These are phyloP conservation scores for Aphelocoma californica DNA, from an alignment of 2,797 vertebrate species.

Conservation along the genomic window DNA sequence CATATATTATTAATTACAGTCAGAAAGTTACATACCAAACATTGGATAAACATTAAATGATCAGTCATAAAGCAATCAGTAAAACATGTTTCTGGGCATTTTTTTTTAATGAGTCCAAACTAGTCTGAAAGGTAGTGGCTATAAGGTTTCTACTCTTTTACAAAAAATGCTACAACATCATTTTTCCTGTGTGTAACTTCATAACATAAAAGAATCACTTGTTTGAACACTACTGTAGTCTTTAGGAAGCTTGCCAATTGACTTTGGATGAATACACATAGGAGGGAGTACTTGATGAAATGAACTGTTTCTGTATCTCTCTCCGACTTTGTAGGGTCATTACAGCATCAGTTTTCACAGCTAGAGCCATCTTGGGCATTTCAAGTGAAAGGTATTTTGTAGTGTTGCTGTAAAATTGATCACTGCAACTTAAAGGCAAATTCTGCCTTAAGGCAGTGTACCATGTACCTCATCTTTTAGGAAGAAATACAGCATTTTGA, in stretches of 20 bases:
- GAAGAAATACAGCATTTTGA: neutral
- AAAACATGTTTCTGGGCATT: fast-evolving
- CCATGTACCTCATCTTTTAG: neutral
- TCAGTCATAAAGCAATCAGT: neutral
- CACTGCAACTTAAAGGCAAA: neutral
- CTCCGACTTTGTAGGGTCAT: neutral
- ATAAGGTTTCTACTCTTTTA: conserved; percentile 22
- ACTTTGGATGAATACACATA: neutral
- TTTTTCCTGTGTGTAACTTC: neutral
- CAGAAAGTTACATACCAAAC: neutral
- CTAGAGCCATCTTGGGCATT: neutral
- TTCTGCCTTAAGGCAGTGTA: neutral
- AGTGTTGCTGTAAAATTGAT: neutral
- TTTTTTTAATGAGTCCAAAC: neutral
- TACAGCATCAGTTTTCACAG: neutral
- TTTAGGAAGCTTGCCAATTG: neutral
- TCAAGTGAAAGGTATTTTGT: neutral
- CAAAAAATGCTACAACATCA: neutral
- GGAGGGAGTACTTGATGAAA: neutral
- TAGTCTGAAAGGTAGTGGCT: neutral
- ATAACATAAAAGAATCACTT: neutral
- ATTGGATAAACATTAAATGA: neutral
- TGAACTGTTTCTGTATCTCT: neutral
- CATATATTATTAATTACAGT: neutral
- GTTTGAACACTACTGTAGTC: neutral